These are phyloP conservation scores for Amphiprion percula DNA, from an alignment of 2,113 vertebrate species.

Conservation along the genomic window DNA sequence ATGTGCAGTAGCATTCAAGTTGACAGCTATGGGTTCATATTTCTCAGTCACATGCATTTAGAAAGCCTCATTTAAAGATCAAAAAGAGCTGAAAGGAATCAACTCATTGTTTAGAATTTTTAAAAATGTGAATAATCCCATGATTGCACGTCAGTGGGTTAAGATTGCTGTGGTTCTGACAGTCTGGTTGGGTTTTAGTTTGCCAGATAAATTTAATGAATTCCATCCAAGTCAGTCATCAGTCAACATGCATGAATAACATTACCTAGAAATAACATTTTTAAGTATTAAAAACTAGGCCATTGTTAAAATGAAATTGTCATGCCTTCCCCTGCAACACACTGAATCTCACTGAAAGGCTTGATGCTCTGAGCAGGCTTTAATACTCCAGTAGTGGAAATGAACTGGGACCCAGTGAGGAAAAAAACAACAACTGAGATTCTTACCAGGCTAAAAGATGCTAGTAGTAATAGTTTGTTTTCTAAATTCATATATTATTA, in stretches of 20 bases:
- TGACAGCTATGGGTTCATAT: slow-evolving; percentile 6
- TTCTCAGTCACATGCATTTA: slow-evolving; percentile 35
- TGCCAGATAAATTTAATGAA: background rate
- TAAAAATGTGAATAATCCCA: slow-evolving; percentile 22
- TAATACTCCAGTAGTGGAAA: slow-evolving; percentile 1
- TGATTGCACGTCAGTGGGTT: background rate
- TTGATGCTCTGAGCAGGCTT: slow-evolving; percentile 26
- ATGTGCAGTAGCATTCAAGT: slow-evolving; percentile 34
- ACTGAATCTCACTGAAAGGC: slow-evolving; percentile 11
- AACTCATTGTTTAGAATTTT: background rate
- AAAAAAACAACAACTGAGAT: background rate
- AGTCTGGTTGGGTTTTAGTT: slow-evolving; percentile 23
- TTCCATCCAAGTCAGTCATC: slow-evolving; percentile 11
- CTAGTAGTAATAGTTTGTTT: slow-evolving; percentile 25
- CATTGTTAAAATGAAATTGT: background rate
- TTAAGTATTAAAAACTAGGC: slow-evolving; percentile 20
- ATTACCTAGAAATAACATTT: slow-evolving; percentile 5
- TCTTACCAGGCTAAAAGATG: slow-evolving; percentile 4
- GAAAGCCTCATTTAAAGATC: slow-evolving; percentile 15
- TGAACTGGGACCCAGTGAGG: slow-evolving; percentile 19
- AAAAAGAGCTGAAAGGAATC: slow-evolving; percentile 14
- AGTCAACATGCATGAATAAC: slow-evolving; percentile 29
- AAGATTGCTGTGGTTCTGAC: background rate
- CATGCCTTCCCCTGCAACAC: slow-evolving; percentile 8
- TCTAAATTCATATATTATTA: slow-evolving; percentile 14